Percentiles rank a stretch among this genome's conserved stretches.
Evolutionary conservation across 2,888 invertebrate genomes (phyloP).

Genomic region (Bhutanitis thaidina): DNA sequence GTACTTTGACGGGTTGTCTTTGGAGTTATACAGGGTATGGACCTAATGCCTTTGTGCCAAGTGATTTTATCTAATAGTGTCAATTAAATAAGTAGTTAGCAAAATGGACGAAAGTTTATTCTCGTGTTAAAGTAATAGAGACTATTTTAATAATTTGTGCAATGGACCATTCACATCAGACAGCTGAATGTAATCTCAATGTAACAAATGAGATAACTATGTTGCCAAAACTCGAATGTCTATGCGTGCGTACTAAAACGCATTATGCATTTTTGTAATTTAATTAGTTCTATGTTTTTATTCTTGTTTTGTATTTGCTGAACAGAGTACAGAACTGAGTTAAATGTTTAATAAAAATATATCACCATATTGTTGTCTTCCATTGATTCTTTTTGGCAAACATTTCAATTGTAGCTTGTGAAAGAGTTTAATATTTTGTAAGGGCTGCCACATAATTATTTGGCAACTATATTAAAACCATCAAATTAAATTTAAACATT

Average conservation of each 20-base stretch:
- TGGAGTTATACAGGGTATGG: constrained; percentile 76
- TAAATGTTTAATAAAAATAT: constrained; percentile 38
- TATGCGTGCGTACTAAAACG: constrained; percentile 45
- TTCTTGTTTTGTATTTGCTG: constrained; percentile 52
- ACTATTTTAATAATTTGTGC: constrained; percentile 69
- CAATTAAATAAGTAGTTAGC: constrained; percentile 72
- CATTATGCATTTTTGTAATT: constrained; percentile 73
- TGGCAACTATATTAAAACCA: constrained; percentile 22
- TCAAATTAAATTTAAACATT: constrained; percentile 15
- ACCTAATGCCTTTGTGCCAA: constrained; percentile 79
- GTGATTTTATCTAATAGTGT: constrained; percentile 76
- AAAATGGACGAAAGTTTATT: constrained; percentile 63
- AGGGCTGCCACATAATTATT: constrained; percentile 49
- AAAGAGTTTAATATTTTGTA: constrained; percentile 39
- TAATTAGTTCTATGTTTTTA: constrained; percentile 62
- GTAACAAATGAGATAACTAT: constrained; percentile 39
- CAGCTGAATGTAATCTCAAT: constrained; percentile 46
- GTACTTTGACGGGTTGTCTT: constrained; percentile 67
- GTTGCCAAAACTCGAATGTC: constrained; percentile 54
- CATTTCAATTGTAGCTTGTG: constrained; percentile 69
- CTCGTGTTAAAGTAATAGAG: constrained; percentile 59
- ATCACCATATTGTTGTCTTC: constrained; percentile 60
- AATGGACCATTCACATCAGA: constrained; percentile 51
- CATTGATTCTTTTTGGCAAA: constrained; percentile 69
- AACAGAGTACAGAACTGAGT: constrained; percentile 48